Evolutionary conservation across 2,113 vertebrate species (phyloP).

Genomic region (Tympanuchus pallidicinctus): DNA sequence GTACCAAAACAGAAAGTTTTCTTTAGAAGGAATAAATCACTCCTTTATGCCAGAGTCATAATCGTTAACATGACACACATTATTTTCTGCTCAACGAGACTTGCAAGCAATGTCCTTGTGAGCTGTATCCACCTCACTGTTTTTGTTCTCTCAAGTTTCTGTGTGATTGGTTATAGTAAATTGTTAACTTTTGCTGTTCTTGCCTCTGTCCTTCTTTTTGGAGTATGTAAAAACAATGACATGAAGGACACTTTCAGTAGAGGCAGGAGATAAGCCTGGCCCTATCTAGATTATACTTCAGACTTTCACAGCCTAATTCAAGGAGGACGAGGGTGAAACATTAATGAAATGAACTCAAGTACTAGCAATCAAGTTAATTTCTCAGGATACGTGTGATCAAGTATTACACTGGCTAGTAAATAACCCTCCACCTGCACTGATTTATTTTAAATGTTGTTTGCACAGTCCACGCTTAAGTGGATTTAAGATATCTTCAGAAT

Average conservation of each 20-base stretch:
- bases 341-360: constrained; percentile 28
- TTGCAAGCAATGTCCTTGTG: rapidly evolving
- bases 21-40: not conserved
- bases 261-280: not conserved
- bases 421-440: constrained; percentile 53
- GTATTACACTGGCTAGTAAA: not conserved
- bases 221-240: not conserved
- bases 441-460: constrained; percentile 59
- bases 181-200: not conserved
- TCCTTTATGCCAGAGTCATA: not conserved
- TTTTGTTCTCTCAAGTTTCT: not conserved
- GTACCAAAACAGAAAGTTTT: not conserved
- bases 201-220: not conserved
- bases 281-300: not conserved
- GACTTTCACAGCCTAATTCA: constrained; percentile 3
- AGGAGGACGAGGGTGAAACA: not conserved
- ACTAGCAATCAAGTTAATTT: constrained; percentile 41
- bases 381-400: constrained; percentile 29
- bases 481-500: constrained; percentile 67
- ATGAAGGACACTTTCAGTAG: not conserved
- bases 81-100: not conserved
- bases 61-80: not conserved
- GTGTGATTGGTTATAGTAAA: not conserved
- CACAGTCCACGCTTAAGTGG: constrained; percentile 50
- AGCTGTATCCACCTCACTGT: not conserved